Base-by-base conservation (phyloP, 2,888 invertebrate species). In the Tortrix viridana region DNA sequence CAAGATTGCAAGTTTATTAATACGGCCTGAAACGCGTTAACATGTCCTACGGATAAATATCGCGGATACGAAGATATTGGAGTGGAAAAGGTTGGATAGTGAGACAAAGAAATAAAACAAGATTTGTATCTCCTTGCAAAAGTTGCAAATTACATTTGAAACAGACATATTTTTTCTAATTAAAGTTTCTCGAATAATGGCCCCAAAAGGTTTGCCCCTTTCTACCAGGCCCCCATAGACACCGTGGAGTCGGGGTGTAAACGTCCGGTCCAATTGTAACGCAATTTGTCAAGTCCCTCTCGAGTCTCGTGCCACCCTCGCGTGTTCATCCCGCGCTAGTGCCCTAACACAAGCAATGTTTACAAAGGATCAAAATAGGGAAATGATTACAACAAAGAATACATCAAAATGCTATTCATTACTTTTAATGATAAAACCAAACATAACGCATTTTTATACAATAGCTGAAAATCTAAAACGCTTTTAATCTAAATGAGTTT, bases 251-350 rank as follows among this genome's bases (percentile, higher is more conserved):
- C 32, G 65, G 23, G 57, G 60, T 60, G 63, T 59, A 57, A 62
- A 63, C 56, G 69, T 66, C 68, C 65, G 50, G 55, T 66, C 65
- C 70, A 71, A 87, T 88, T 82, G 80, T 76, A 77, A 73, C 67
- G 75, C 80, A 86, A 88, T 88, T 88, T 85, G 84, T 88, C 87
- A 88, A 71, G 70, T 74, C 76, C 71, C 74, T 41, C 72, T 65
- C 65, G 65, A 63, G 69, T 41, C 72, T 65, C 65, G 65, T 63
- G 69, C 50, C 59, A 53, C 64, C 59, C 54, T 55, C 53, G 55
- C 60, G 58, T 55, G 63, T 57, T 68, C 66, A 55, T 55, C 48
- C 20, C 47, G 60, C 53, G 53, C 63, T 58, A 53, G 41, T 57
- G 32, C 57, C 48, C 63, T 53, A 62, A 57, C 48, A 63, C 58